Base-by-base conservation (phyloP, 2,113 vertebrate genomes). In the Hemicordylus capensis region DNA sequence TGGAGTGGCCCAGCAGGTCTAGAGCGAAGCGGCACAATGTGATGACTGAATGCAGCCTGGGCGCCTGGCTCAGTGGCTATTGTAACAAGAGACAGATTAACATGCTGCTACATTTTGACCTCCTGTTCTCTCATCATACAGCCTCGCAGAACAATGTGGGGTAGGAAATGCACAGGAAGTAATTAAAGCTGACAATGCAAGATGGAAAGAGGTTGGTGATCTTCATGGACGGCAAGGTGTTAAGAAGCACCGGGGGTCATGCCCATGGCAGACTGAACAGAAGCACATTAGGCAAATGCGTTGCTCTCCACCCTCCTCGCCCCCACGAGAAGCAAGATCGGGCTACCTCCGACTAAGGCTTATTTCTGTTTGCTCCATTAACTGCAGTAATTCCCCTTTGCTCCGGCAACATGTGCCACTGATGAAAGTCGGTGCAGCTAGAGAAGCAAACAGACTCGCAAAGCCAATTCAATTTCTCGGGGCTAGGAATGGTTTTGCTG, bases 151-250 rank as follows among this genome's bases (percentile, higher is more conserved):
- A 77, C 31, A 0, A 4, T 37, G 20, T 0, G 0, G 1, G 42
- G 31, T 31, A 39, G 34, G 82, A 72, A 51, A 37, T 1, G 7
- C 63, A 80, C 81, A 89, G 83, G 64, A 59, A 88, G 87, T 78
- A 92, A 89, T 92, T 75, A 89, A 74, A 74, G 78, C 88, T 83
- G 84, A 86, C 51, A 83, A 72, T 0, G 72, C 11, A 3, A 85
- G 54, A 34, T 66, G 70, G 82, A 90, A 44, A 51, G 58, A 0
- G 0, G 66, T 73, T 86, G 83, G 83, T 80, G 83, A 89, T 74
- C 51, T 82, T 34, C 78, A 75, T 67, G 79, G 58, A 69, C 83
- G 77, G 82, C 2, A 28, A 84, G 85, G 74, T 17, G 77, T 46
- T 74, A 46, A 85, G 88, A 89, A 86, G 64, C 0, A 5, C 15